A percentile compares a stretch with the other conserved stretches of the same genome.
These are phyloP conservation scores for Chelonoidis abingdonii DNA, from an alignment of 2,113 vertebrate genomes.

Conservation along the genomic window DNA sequence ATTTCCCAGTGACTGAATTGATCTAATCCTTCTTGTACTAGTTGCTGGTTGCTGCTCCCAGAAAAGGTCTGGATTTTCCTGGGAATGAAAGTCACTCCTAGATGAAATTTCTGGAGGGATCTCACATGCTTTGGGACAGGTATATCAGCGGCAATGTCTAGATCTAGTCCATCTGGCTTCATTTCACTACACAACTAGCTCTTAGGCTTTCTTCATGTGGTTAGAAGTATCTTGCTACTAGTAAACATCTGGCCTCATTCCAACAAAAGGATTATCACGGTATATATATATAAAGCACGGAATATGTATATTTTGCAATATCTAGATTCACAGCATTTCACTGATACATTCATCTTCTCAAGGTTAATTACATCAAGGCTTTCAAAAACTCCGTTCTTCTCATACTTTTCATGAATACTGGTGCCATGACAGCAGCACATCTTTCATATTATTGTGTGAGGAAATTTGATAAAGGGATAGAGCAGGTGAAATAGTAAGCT, in stretches of 20 bases:
- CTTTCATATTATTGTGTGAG: not conserved
- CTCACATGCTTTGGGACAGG: slow-evolving; percentile 45
- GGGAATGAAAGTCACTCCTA: not conserved
- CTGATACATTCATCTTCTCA: not conserved
- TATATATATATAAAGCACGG: not conserved
- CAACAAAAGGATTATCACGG: not conserved
- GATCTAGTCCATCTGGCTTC: slow-evolving; percentile 23
- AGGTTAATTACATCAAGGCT: not conserved
- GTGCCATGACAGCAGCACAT: not conserved
- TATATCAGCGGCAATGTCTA: slow-evolving; percentile 30
- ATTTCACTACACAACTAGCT: slow-evolving; percentile 35
- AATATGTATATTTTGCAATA: not conserved
- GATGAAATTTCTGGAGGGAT: slow-evolving; percentile 17
- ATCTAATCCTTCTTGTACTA: not conserved
- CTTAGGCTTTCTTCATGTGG: not conserved
- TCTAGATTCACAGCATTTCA: not conserved
- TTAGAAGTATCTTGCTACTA: not conserved
- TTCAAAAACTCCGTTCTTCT: not conserved
- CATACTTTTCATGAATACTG: not conserved
- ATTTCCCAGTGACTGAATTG: not conserved
- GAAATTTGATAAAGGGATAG: not conserved
- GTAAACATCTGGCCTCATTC: not conserved
- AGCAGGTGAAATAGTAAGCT: not conserved
- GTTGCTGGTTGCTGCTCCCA: not conserved
- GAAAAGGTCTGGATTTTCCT: not conserved